phyloP scores from a whole-genome alignment of 2,113 vertebrate species.

The Balaenoptera acutorostrata region DNA sequence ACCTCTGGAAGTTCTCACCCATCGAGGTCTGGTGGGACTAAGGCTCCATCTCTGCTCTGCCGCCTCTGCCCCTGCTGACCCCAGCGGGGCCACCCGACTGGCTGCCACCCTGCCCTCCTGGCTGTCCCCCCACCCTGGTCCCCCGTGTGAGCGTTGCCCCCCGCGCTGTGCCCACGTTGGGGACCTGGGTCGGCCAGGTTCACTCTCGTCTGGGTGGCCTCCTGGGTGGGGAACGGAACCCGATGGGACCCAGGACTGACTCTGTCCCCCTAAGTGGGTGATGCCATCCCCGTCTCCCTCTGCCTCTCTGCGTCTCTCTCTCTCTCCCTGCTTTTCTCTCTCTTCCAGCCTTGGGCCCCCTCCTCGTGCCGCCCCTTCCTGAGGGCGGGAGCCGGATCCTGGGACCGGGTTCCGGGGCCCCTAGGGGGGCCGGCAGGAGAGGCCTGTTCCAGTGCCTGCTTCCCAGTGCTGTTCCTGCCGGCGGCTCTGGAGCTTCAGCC shows the following conservation, averaged over 20 bases:
- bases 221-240: not conserved
- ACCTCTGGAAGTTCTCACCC: slow-evolving; percentile 90
- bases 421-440: not conserved
- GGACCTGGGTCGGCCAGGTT: not conserved
- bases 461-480: accelerated
- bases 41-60: not conserved
- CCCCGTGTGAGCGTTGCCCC: too few species aligned
- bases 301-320: not conserved
- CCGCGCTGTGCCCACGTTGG: not conserved
- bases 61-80: not conserved
- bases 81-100: accelerated
- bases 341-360: not conserved
- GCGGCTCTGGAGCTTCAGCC: not conserved
- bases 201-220: accelerated
- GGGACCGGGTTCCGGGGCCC: not conserved
- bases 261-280: accelerated
- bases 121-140: not conserved
- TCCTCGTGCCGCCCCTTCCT: not conserved
- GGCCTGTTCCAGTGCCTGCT: not conserved
- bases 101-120: not conserved
- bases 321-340: not conserved
- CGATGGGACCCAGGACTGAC: not conserved
- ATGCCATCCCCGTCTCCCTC: too few species aligned
- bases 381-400: not conserved
- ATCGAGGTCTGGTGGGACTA: slow-evolving; percentile 87